Percentiles rank a stretch among this genome's conserved stretches.
These are phyloP conservation scores for Cryptocephalus primarius DNA, from an alignment of 2,888 invertebrate species.

Conservation along the genomic window DNA sequence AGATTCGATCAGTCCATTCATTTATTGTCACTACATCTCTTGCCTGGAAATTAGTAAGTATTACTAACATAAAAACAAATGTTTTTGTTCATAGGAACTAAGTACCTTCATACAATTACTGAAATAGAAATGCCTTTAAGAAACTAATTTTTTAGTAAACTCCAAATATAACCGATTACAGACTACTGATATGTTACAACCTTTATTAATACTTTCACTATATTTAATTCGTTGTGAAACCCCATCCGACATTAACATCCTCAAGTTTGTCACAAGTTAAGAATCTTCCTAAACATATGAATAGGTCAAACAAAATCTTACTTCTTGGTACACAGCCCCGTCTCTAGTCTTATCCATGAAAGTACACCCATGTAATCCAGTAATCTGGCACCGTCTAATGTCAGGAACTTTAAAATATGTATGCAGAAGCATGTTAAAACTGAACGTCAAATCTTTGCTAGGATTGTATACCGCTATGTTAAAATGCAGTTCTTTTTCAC, in stretches of 20 bases:
- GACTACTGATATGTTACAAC: too few relatives aligned
- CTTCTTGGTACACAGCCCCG: conserved; percentile 75
- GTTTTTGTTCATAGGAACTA: not conserved
- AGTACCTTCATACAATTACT: not conserved
- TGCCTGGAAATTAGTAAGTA: conserved; percentile 32
- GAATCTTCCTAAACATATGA: too few relatives aligned
- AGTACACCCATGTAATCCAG: conserved; percentile 76
- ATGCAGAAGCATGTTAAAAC: conserved; percentile 86
- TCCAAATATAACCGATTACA: too few relatives aligned
- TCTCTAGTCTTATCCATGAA: conserved; percentile 73
- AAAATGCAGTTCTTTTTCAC: conserved; percentile 86
- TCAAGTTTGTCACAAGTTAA: too few relatives aligned
- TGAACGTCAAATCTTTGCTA: conserved; percentile 81
- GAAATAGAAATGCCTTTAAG: too few relatives aligned
- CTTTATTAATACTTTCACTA: too few relatives aligned
- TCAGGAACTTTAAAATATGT: conserved; percentile 95
- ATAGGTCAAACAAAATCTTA: not conserved
- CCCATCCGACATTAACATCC: too few relatives aligned
- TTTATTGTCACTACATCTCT: conserved; percentile 81
- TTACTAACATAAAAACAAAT: not conserved
- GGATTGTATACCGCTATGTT: conserved; percentile 91
- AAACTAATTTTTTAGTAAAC: too few relatives aligned
- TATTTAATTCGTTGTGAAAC: too few relatives aligned
- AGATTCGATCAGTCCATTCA: conserved; percentile 90
- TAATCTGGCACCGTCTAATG: conserved; percentile 82